Conservation (phyloP, 1,140 invertebrate species). For the Chrysomallon squamiferum region DNA sequence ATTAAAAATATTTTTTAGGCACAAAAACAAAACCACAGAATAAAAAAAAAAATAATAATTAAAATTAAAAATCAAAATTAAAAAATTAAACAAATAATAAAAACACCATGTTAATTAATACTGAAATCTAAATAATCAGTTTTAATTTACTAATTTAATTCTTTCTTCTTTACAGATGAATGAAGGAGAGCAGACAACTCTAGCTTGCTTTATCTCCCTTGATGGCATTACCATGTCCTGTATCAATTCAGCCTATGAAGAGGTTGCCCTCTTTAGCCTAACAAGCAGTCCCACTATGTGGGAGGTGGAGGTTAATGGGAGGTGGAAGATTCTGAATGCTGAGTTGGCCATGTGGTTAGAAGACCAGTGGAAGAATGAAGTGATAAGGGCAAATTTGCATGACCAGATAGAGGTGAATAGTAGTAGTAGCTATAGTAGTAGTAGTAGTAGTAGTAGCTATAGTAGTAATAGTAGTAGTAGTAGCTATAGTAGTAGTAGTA, state of each 20-base stretch:
- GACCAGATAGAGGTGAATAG: conserved; percentile 67
- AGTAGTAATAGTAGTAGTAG: too few species aligned
- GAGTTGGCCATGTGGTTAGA: conserved; percentile 83
- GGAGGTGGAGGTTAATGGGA: conserved; percentile 79
- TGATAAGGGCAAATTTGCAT: conserved; percentile 77
- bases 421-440: background rate
- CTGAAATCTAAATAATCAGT: too few species aligned
- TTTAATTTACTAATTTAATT: too few species aligned
- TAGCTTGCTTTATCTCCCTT: conserved; percentile 76
- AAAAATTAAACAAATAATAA: too few species aligned
- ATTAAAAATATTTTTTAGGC: too few species aligned
- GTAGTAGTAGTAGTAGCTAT: too few species aligned
- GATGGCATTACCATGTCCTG: conserved; percentile 75
- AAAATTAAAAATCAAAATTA: too few species aligned
- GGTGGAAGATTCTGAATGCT: conserved; percentile 78
- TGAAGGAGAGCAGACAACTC: conserved; percentile 74
- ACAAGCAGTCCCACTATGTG: conserved; percentile 76
- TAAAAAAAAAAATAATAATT: too few species aligned
- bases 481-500: conserved; percentile 11
- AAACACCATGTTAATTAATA: too few species aligned
- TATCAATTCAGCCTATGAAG: conserved; percentile 64
- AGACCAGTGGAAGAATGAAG: conserved; percentile 76
- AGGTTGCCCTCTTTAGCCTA: conserved; percentile 74
- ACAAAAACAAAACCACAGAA: too few species aligned
- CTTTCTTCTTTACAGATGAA: conserved; percentile 66